These are phyloP conservation scores for Procambarus virginalis DNA, from an alignment of 1,140 invertebrate genomes.

Conservation along the genomic window DNA sequence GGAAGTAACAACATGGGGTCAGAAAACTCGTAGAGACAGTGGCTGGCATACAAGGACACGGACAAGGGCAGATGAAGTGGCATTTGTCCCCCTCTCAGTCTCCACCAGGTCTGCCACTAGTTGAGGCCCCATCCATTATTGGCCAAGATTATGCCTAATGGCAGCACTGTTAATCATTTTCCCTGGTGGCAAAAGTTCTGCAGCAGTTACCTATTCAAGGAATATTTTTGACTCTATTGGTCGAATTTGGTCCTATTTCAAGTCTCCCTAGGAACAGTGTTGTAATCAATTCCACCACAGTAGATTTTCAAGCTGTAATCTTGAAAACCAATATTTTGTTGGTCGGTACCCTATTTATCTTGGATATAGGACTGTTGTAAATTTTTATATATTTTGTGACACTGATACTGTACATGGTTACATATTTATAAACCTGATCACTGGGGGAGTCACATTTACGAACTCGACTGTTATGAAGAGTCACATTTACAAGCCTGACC, in stretches of 20 bases:
- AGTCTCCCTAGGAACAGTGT: no score
- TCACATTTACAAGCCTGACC: no score
- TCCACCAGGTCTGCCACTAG: background rate
- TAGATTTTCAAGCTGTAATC: background rate
- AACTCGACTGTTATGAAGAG: no score
- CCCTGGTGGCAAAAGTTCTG: no score
- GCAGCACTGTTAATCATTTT: background rate
- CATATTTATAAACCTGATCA: background rate
- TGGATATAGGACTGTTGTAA: background rate
- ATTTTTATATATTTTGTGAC: background rate
- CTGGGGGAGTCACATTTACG: background rate
- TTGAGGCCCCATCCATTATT: background rate
- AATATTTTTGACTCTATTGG: no score
- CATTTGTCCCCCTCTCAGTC: no score
- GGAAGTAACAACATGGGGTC: conserved; percentile 25
- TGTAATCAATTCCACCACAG: background rate
- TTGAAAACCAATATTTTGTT: background rate
- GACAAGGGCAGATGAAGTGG: background rate
- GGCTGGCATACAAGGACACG: background rate
- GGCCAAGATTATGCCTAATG: background rate
- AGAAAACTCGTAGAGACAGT: background rate
- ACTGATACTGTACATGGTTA: no score
- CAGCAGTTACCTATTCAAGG: no score
- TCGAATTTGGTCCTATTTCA: no score
- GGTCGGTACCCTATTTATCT: background rate